Conservation (phyloP, 1,140 invertebrate species). For the Conus ventricosus region DNA sequence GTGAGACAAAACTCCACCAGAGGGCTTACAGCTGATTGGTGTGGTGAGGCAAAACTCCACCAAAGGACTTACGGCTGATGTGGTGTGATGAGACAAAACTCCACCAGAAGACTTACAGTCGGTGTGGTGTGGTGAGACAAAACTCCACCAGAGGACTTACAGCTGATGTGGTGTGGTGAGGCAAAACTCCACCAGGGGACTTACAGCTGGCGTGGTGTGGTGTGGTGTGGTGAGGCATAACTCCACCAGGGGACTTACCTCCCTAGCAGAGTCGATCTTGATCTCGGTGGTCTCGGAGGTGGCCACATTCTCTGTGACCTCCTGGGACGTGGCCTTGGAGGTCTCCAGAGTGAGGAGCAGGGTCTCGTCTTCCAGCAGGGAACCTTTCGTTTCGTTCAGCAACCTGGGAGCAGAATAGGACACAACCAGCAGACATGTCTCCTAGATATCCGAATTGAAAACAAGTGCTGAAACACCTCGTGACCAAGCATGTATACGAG, state of each 20-base stretch:
- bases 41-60: no score
- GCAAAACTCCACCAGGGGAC: no score
- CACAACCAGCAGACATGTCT: neutral
- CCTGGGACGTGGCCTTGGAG: slow-evolving; percentile 74
- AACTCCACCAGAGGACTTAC: no score
- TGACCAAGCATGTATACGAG: neutral
- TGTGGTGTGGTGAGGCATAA: no score
- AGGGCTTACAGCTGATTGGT: no score
- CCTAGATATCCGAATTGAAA: neutral
- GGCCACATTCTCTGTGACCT: slow-evolving; percentile 77
- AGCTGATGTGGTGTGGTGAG: no score
- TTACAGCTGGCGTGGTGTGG: no score
- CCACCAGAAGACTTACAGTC: no score
- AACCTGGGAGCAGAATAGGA: slow-evolving; percentile 63
- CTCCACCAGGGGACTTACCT: slow-evolving; percentile 71
- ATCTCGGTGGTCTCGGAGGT: slow-evolving; percentile 85
- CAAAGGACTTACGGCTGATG: slow-evolving; percentile 56
- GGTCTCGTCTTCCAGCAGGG: slow-evolving; percentile 75
- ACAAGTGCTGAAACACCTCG: neutral
- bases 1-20: no score
- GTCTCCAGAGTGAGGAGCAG: slow-evolving; percentile 74
- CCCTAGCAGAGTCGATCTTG: slow-evolving; percentile 87
- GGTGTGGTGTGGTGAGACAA: no score
- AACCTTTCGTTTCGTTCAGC: slow-evolving; percentile 81
- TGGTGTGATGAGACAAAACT: no score